Evolutionary conservation across 2,797 vertebrate species (phyloP).

Genomic region (Margarornis squamiger): DNA sequence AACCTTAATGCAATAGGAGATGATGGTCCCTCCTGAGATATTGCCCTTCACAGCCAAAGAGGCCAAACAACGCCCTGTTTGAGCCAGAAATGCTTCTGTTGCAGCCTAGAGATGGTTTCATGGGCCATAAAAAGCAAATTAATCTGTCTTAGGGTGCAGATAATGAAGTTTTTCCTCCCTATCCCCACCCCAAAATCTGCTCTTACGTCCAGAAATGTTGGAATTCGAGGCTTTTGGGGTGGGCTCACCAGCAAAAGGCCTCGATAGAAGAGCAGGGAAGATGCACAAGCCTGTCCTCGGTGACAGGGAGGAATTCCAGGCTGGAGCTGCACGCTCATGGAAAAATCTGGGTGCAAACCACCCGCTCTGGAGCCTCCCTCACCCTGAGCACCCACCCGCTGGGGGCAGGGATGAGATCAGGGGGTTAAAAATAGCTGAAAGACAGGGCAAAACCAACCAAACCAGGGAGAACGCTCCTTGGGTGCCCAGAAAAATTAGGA

Average conservation of each 20-base stretch:
- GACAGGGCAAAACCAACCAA: neutral
- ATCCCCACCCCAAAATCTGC: neutral
- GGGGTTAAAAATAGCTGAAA: neutral
- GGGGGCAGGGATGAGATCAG: neutral
- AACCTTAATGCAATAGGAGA: fast-evolving
- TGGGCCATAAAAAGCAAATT: neutral
- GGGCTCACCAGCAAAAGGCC: neutral
- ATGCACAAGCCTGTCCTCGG: neutral
- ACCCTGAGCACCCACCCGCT: neutral
- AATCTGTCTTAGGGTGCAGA: neutral
- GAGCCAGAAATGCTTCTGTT: neutral
- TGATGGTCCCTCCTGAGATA: neutral
- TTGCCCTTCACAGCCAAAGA: neutral
- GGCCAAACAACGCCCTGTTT: neutral
- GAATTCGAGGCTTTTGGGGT: neutral
- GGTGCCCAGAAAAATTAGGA: fast-evolving
- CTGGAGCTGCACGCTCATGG: fast-evolving
- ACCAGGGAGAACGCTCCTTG: fast-evolving
- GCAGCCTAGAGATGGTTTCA: fast-evolving
- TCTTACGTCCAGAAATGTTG: fast-evolving
- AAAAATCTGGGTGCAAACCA: neutral
- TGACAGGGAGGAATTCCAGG: neutral
- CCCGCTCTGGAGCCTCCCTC: fast-evolving
- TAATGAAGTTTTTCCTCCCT: neutral
- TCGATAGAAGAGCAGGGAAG: neutral